These are phyloP conservation scores for Heliopora coerulea DNA, from an alignment of 92 coral and sea anemone species.

Conservation along the genomic window DNA sequence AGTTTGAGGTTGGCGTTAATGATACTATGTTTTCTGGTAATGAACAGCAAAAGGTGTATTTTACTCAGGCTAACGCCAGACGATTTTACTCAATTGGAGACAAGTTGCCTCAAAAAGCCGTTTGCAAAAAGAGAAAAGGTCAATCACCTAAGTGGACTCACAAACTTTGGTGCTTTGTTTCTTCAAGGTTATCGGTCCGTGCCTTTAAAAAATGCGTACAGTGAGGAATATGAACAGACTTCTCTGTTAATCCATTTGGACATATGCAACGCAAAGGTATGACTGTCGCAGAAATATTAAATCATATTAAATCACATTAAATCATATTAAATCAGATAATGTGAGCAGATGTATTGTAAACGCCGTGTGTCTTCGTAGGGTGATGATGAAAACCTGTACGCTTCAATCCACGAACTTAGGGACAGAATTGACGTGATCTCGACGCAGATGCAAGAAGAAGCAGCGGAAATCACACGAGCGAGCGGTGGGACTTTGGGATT, in stretches of 20 bases:
- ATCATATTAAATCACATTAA: not conserved
- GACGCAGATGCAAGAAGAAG: conserved; percentile 78
- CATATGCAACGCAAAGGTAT: conserved; percentile 90
- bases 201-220: conserved; percentile 85
- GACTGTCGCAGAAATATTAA: no score
- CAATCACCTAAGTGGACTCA: no score
- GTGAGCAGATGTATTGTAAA: no score
- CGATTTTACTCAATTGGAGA: no score
- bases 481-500: conserved; percentile 17
- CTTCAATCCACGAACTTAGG: conserved; percentile 96
- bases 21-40: no score
- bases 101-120: no score
- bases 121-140: no score
- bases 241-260: conserved; percentile 78
- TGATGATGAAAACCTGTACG: conserved; percentile 93
- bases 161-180: not conserved
- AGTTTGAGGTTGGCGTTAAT: not conserved
- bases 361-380: conserved; percentile 53
- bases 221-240: conserved; percentile 85
- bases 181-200: conserved; percentile 84
- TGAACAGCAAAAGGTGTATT: no score
- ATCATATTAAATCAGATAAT: no score
- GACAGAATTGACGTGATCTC: conserved; percentile 90
- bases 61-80: no score
- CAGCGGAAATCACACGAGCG: conserved; percentile 40